Evolutionary conservation across 2,888 invertebrate genomes (phyloP).

Genomic region (Cheilosia pagana): DNA sequence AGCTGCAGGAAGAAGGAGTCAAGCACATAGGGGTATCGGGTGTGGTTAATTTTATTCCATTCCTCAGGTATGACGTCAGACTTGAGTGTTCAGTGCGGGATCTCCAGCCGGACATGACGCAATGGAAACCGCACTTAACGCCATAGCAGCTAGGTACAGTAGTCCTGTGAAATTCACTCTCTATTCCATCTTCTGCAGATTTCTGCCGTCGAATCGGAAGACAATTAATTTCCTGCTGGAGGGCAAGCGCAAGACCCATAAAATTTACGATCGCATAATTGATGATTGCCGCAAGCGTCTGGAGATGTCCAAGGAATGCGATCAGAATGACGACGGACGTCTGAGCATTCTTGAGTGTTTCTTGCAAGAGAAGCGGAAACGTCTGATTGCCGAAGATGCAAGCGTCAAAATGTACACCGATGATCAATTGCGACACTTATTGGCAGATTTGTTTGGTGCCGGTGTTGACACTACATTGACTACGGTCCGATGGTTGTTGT

Average conservation of each 20-base stretch:
- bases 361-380: constrained; percentile 85
- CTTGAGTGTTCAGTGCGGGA: not conserved
- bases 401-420: constrained; percentile 85
- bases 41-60: constrained; percentile 92
- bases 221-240: constrained; percentile 87
- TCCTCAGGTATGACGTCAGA: constrained; percentile 86
- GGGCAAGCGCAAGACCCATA: constrained; percentile 89
- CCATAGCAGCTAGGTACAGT: constrained; percentile 36
- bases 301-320: constrained; percentile 79
- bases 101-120: constrained; percentile 55
- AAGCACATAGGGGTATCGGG: constrained; percentile 93
- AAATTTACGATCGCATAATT: constrained; percentile 88
- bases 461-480: constrained; percentile 93
- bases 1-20: constrained; percentile 92
- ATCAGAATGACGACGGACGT: constrained; percentile 70
- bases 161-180: constrained; percentile 29
- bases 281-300: constrained; percentile 84
- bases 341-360: constrained; percentile 87
- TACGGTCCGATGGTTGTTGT: constrained; percentile 91
- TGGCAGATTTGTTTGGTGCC: constrained; percentile 94
- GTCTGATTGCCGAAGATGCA: constrained; percentile 82
- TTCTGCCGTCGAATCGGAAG: constrained; percentile 85
- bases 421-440: constrained; percentile 89
- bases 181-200: constrained; percentile 74
- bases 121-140: constrained; percentile 50